Evolutionary conservation across 64 coral and sea anemone genomes (phyloP).

Genomic region (Cladopsammia gracilis): DNA sequence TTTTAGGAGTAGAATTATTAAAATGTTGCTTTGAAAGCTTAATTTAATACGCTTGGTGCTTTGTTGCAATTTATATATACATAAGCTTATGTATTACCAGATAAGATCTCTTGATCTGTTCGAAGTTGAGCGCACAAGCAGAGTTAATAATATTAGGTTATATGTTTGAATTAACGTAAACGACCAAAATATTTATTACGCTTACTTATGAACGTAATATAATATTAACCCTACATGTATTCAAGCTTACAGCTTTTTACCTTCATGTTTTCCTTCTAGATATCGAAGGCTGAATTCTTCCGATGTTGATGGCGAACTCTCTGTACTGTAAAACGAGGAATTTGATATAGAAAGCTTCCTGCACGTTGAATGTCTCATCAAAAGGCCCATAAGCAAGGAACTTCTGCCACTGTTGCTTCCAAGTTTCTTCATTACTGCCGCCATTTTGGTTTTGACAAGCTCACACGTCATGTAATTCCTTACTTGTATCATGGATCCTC

Average conservation of each 20-base stretch:
- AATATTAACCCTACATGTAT: not conserved
- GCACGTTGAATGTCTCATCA: not conserved
- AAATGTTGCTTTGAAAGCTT: too few species aligned
- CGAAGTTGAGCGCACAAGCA: too few species aligned
- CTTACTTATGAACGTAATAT: not conserved
- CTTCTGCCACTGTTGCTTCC: not conserved
- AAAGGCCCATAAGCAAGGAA: not conserved
- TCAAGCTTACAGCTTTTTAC: not conserved
- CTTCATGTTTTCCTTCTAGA: slow-evolving; percentile 66
- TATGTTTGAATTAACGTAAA: not conserved
- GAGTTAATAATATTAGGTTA: too few species aligned
- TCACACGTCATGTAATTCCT: not conserved
- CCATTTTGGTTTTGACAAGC: slow-evolving; percentile 10
- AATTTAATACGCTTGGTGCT: too few species aligned
- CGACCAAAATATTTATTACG: not conserved
- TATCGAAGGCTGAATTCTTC: slow-evolving; percentile 76
- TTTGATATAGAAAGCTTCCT: not conserved
- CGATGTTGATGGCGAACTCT: not conserved
- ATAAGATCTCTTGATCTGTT: too few species aligned
- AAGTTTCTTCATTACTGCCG: not conserved
- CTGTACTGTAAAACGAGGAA: not conserved
- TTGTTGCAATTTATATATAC: too few species aligned
- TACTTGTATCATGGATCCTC: not conserved
- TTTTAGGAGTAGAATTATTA: too few species aligned
- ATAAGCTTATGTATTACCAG: too few species aligned